Base-by-base conservation (phyloP, 2,797 vertebrate species). In the Melanotaenia maccullochi region DNA sequence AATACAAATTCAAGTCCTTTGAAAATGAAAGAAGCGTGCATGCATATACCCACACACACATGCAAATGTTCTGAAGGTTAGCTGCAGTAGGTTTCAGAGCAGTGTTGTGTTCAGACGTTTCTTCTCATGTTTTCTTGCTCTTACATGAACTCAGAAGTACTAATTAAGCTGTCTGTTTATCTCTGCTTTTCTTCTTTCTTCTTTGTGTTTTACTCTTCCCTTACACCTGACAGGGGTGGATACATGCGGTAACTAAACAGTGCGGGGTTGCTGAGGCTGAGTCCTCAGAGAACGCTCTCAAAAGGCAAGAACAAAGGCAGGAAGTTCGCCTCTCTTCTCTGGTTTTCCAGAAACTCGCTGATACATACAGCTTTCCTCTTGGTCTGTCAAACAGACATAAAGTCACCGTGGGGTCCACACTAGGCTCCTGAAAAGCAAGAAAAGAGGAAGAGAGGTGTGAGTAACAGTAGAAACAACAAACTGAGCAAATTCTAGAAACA, bases 151-250 rank as follows among this genome's bases (percentile, higher is more conserved):
- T 83, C 12, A 2, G 84, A 78, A 83, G 83, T 82, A 83, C 86
- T 90, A 93, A 92, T 92, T 87, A 89, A 79, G 82, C 76, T 76
- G 71, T 82, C 74, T 77, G 80, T 84, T 79, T 80, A 78, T 89
- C 72, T 68, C 5, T 8, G 14, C 52, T 65, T 85, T 83, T 82
- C 79, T 88, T 87, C 79, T 86, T 66, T 54, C 32, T 49, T 75
- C 62, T 83, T 75, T 87, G 78, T 82, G 83, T 68, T 78, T 87
- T 67, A 44, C 73, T 74, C 55, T 79, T 66, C 71, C 65, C 54
- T 67, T 56, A 47, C 78, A 88, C 77, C 78, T 85, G 64, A 82
- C 77, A 84, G 83, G 20, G 32, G 63, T 49, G 75, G 71, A 58
- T 82, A 72, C 67, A 79, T 47, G 75, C 65, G 61, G 59, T 22